Base-by-base conservation (phyloP, 2,888 invertebrate genomes). In the Parascotia fuliginaria region DNA sequence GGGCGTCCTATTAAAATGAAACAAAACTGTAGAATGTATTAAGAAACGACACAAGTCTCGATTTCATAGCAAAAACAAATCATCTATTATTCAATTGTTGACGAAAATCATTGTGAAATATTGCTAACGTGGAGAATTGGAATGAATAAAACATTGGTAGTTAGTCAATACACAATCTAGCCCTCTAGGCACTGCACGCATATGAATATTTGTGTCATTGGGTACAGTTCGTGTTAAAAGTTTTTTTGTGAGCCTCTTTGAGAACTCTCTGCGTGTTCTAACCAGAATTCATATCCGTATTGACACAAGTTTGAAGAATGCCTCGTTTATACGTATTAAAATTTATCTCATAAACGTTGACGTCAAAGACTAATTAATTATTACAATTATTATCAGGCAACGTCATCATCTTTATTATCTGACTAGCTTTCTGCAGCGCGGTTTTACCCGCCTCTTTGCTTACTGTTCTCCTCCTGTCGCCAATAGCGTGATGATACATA, bases 1-100 rank as follows among this genome's bases (percentile, higher is more conserved):
- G 68, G 65, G 59, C 58, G 64, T 65, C 82, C 75, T 79, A 83
- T 86, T 85, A 83, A 80, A 84, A 74, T 70, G 71, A 78, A 84
- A 83, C 81, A 81, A 84, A 81, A 82, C 75, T 57, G 16, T 41
- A 37, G 54, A 54, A 57, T 56, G 56, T 55, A 62, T 62, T 37
- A 54, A 44, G 50, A 50, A 57, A 61, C 46, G 50, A 46, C 47
- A 54, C 43, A 40, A 54, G 54, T 33, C 36, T 46, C 29, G 33
- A 46, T 70, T 63, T 51, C 9, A 39, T 42, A 43, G 51, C 44
- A 53, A 50, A 61, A 69, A 50, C 43, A 28, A 31, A 22, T 31
- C 9, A 16, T 16, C 11, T 47, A 16, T 33, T 40, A 46, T 47
- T 41, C 29, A 15, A 41, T 31, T 24, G 16, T 46, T 42, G 11